phyloP scores from a whole-genome alignment of 2,888 invertebrate genomes.

The Eretmocerus hayati region DNA sequence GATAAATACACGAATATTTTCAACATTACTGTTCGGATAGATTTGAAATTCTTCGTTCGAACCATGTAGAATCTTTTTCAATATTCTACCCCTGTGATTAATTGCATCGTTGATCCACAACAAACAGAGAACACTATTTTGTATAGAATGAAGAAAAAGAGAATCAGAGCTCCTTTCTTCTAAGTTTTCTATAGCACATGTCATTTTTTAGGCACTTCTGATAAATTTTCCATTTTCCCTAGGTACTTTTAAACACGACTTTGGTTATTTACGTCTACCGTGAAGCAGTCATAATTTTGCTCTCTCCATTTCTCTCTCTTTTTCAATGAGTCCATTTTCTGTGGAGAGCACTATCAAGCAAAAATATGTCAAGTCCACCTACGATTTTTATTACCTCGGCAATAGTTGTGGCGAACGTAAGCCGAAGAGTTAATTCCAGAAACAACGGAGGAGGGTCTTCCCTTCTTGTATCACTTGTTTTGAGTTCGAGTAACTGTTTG shows the following conservation, averaged over 20 bases:
- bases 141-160: constrained; percentile 5
- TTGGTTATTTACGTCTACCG: constrained; percentile 10
- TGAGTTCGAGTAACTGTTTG: constrained; percentile 50
- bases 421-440: not conserved
- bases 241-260: constrained; percentile 10
- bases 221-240: constrained; percentile 1
- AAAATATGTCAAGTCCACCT: not conserved
- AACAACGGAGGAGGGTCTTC: constrained; percentile 1
- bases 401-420: not conserved
- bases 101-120: not conserved
- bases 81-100: not conserved
- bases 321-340: not conserved
- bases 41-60: constrained; percentile 21
- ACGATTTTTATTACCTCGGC: not conserved
- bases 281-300: constrained; percentile 7
- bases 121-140: not conserved
- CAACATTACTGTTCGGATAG: constrained; percentile 1
- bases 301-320: not conserved
- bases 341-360: not conserved
- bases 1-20: constrained; percentile 6
- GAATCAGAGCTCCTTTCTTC: constrained; percentile 9
- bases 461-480: constrained; percentile 33
- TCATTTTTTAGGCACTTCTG: constrained; percentile 37
- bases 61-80: constrained; percentile 10
- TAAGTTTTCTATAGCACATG: constrained; percentile 7